Evolutionary conservation across 2,113 vertebrate species (phyloP), one percentile per base, ranked within the genome.

Genomic region (Eublepharis macularius): DNA sequence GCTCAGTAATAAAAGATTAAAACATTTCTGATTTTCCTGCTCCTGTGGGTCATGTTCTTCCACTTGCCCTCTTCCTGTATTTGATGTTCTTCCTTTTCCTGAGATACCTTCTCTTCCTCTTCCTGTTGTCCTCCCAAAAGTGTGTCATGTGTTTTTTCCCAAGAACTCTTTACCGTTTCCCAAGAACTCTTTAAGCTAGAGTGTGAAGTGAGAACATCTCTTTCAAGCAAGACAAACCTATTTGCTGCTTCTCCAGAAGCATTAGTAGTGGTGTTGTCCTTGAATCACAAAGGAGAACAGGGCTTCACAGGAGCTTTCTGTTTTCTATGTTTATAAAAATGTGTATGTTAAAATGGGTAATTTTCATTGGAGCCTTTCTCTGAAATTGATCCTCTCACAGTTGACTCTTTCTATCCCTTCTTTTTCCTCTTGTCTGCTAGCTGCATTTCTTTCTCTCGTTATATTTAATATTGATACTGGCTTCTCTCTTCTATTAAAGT

Each of bases 401-500:
- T 29, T 43, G 39, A 72, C n/a, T 47, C 39, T 82, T 82, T 73
- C 26, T 81, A 77, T 68, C 81, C 80, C 66, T n/a, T 17, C 65
- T 70, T 81, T 29, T 51, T 81, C 65, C 89, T 68, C 10, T 11
- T 92, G 88, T 90, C 81, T 76, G 69, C 7, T 76, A 66, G 81
- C 89, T 91, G 85, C 45, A 66, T 92, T 63, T 92, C 85, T 91
- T 84, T 70, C 81, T 93, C 87, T 86, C 36, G 21, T 90, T 90
- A 69, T 43, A 39, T 90, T 94, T 89, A 87, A 82, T 93, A 91
- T 73, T 89, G 89, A 81, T 86, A 36, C 72, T 83, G 66, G 29
- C 84, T 94, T 93, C 82, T 80, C 66, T 88, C 93, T 94, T 84
- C 34, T 85, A 83, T 89, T 90, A 69, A 92, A 92, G 86, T 90